Percentiles rank a stretch among this genome's conserved stretches.
Evolutionary conservation across 2,888 invertebrate genomes (phyloP).

Genomic region (Resseliella maxima): DNA sequence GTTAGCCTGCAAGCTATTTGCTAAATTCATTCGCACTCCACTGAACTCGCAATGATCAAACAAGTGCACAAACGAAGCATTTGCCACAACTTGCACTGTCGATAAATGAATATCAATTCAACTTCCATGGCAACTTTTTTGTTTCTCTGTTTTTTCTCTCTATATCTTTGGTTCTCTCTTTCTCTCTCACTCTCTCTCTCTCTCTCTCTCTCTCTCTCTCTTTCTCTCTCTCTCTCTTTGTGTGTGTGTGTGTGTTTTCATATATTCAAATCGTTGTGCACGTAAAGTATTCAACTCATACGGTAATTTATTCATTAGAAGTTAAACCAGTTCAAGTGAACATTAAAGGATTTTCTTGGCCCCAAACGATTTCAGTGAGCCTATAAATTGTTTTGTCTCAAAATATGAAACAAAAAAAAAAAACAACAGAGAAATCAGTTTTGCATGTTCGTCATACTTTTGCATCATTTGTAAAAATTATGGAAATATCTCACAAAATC

Average conservation of each 20-base stretch:
- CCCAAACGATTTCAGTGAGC: background rate
- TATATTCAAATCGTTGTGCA: background rate
- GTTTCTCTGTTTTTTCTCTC: background rate
- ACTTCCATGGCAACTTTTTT: background rate
- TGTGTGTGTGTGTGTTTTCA: background rate
- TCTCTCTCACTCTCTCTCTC: background rate
- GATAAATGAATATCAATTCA: slow-evolving; percentile 21
- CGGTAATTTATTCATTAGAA: background rate
- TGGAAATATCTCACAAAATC: background rate
- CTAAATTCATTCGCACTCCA: slow-evolving; percentile 51
- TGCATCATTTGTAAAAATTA: background rate
- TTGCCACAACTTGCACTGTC: background rate
- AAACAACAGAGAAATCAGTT: background rate
- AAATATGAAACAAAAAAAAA: background rate
- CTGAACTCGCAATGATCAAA: slow-evolving; percentile 3
- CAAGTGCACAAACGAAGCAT: slow-evolving; percentile 22
- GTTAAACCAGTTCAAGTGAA: background rate
- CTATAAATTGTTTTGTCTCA: background rate
- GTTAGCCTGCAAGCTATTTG: slow-evolving; percentile 48
- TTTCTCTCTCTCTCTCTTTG: background rate
- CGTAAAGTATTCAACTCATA: too few relatives aligned
- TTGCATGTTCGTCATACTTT: background rate
- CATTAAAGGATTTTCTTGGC: background rate
- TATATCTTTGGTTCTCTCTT: background rate
- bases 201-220: background rate